Conservation (phyloP, 2,797 vertebrate species). For the Lagocephalus sceleratus region DNA sequence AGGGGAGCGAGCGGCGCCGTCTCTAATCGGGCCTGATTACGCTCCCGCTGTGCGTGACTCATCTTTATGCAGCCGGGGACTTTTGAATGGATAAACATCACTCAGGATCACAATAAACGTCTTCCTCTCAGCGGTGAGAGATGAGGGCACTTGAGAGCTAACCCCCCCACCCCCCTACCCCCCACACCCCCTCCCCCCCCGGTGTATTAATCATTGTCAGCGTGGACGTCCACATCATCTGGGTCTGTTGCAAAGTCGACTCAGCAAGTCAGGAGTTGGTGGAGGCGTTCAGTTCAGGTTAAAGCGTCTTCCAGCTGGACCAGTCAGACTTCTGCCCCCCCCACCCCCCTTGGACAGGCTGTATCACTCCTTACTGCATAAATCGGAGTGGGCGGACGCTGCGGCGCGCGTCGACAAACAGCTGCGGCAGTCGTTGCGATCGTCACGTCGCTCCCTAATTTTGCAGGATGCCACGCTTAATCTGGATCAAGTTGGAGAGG, state of each 20-base stretch:
- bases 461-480: too few species aligned
- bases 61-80: slow-evolving; percentile 31
- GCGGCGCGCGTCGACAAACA: too few species aligned
- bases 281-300: too few species aligned
- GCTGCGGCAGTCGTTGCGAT: too few species aligned
- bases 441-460: too few species aligned
- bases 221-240: slow-evolving; percentile 13
- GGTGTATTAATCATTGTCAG: slow-evolving; percentile 49
- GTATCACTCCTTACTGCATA: background rate
- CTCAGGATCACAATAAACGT: slow-evolving; percentile 46
- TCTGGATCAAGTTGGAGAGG: too few species aligned
- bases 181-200: slow-evolving; percentile 8
- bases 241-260: background rate
- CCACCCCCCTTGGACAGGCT: slow-evolving; percentile 47
- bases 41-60: slow-evolving; percentile 60
- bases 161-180: too few species aligned
- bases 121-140: slow-evolving; percentile 37
- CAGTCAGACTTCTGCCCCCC: slow-evolving; percentile 32
- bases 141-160: slow-evolving; percentile 7
- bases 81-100: slow-evolving; percentile 41
- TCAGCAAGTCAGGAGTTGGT: background rate
- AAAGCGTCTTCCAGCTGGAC: background rate
- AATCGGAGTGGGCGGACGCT: slow-evolving; percentile 1
- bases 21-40: slow-evolving; percentile 56
- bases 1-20: slow-evolving; percentile 43